These are phyloP conservation scores for Idaea straminata DNA, from an alignment of 2,888 invertebrate species.

Conservation along the genomic window DNA sequence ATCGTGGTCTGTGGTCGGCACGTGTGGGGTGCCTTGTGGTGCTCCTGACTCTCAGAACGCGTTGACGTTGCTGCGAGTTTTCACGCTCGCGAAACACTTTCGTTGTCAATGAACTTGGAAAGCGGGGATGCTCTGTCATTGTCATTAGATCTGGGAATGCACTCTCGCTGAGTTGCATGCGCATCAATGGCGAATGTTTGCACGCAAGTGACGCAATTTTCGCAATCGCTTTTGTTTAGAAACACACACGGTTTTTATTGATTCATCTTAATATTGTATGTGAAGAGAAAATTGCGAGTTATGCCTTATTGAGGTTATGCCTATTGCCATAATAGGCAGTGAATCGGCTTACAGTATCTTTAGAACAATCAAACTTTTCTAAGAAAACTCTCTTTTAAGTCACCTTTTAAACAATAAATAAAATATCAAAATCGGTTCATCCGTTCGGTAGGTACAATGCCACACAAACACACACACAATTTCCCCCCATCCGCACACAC, in stretches of 20 bases:
- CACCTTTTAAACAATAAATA: too few relatives aligned
- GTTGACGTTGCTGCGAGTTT: constrained; percentile 60
- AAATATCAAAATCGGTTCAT: too few relatives aligned
- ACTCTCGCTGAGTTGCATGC: constrained; percentile 69
- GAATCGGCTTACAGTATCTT: too few relatives aligned
- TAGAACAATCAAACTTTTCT: too few relatives aligned
- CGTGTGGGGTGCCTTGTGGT: neutral
- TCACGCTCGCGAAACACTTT: constrained; percentile 75
- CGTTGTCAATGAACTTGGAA: constrained; percentile 80
- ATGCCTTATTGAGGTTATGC: neutral
- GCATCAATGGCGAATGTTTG: constrained; percentile 41
- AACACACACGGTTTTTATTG: constrained; percentile 15
- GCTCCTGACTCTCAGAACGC: constrained; percentile 2
- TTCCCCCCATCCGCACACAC: too few relatives aligned
- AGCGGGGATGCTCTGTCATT: constrained; percentile 76
- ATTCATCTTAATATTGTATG: constrained; percentile 3
- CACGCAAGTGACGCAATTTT: constrained; percentile 60
- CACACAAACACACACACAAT: too few relatives aligned
- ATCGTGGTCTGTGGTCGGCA: neutral
- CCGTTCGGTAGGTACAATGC: too few relatives aligned
- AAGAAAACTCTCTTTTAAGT: too few relatives aligned
- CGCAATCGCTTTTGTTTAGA: constrained; percentile 28
- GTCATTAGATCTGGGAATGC: constrained; percentile 75
- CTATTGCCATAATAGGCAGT: neutral
- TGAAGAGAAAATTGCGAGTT: neutral